Evolutionary conservation across 2,113 vertebrate genomes (phyloP), one percentile per base, ranked within the genome.

Genomic region (Ageneiosus marmoratus): DNA sequence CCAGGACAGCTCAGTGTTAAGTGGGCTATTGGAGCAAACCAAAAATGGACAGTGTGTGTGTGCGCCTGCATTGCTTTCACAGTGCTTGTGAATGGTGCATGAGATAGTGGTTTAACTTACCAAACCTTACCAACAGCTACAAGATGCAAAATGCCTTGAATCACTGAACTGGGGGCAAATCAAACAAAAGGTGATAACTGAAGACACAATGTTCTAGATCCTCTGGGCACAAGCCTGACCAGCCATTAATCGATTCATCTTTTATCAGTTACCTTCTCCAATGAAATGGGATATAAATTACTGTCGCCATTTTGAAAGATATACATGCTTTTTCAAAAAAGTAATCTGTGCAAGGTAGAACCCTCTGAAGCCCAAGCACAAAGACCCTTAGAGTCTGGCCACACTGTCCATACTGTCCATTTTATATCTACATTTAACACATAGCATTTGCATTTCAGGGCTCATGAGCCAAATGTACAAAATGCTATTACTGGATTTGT

Each of bases 341-440:
- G 34, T 41, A 11, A 37, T 2, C 4, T 44, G 34, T 11, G 37
- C 34, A 69, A 44, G 1, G 3, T 9, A 75, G 27, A 75, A 11
- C 70, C 46, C 37, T 46, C 9, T 74, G n/a, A 55, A 46, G 18
- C 50, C 0, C 12, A 55, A 44, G 7, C 27, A 22, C 51, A 27
- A 15, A 41, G 48, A 44, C 48, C 56, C 32, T 29, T 10, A 27
- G 58, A 53, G 16, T 79, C 16, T 41, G 27, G 74, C 44, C 56
- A 65, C 55, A 74, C 24, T 58, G 62, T 81, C 34, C 44, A 72
- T 27, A 32, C 48, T 29, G 27, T 53, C 70, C 44, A 56, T 41
- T 56, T 60, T 55, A 77, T 60, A 69, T n/a, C 72, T 81, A 76
- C 51, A 67, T 76, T 67, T 77, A 74, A 74, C 46, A 72, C n/a